Evolutionary conservation across 1,140 invertebrate genomes (phyloP).

Genomic region (Pararge aegeria): DNA sequence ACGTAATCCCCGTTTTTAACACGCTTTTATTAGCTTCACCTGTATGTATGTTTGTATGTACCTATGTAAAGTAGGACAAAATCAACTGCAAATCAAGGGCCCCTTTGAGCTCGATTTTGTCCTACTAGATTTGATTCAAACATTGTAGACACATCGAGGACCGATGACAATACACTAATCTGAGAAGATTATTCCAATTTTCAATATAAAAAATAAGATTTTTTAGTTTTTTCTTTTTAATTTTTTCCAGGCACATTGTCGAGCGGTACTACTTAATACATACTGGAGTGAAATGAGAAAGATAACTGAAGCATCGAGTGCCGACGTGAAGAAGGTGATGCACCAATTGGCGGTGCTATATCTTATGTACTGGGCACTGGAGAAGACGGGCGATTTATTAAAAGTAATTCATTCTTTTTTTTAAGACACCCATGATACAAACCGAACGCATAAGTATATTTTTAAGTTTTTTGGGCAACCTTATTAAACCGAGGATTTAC

Average conservation of each 20-base stretch:
- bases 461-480: no score
- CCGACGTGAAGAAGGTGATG: conserved; percentile 82
- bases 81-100: no score
- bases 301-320: conserved; percentile 77
- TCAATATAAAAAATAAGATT: background rate
- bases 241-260: conserved; percentile 84
- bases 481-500: no score
- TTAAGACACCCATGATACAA: no score
- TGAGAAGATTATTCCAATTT: background rate
- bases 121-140: no score
- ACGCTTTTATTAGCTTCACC: no score
- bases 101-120: no score
- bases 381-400: conserved; percentile 88
- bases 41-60: no score
- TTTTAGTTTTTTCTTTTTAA: background rate
- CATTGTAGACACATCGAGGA: no score
- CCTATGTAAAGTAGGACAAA: no score
- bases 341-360: conserved; percentile 87
- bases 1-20: no score
- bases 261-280: conserved; percentile 85
- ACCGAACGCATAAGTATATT: background rate
- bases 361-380: conserved; percentile 86
- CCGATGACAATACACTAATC: no score
- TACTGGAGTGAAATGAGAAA: conserved; percentile 81
- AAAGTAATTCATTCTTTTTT: conserved; percentile 79